A percentile compares a stretch with the other conserved stretches of the same genome.
Conservation (phyloP, 2,888 invertebrate genomes). For the Platerodrilus igneus region DNA sequence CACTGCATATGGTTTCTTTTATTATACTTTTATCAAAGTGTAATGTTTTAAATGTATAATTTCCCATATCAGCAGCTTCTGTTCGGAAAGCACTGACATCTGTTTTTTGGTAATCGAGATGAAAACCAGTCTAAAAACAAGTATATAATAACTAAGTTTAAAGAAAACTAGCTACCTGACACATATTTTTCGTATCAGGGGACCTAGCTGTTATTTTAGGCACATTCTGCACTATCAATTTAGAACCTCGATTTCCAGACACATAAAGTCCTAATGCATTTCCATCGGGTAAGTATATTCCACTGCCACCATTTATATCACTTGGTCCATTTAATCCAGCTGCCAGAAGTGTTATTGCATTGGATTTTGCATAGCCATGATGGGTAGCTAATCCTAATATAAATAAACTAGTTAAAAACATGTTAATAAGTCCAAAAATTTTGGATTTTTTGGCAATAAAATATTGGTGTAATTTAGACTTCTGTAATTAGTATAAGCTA, state of each 20-base stretch:
- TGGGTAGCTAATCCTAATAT: conserved; percentile 31
- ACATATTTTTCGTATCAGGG: background rate
- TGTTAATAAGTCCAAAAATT: too few species aligned
- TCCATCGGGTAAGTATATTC: conserved; percentile 29
- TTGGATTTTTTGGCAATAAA: too few species aligned
- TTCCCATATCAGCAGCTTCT: conserved; percentile 15
- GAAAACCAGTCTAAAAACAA: too few species aligned
- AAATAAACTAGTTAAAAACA: too few species aligned
- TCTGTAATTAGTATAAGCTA: too few species aligned
- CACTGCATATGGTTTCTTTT: conserved; percentile 21
- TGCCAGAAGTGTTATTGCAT: conserved; percentile 32
- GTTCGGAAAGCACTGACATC: conserved; percentile 5
- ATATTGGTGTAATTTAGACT: too few species aligned
- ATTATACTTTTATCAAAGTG: conserved; percentile 15
- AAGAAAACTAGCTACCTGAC: conserved; percentile 21
- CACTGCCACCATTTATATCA: conserved; percentile 29
- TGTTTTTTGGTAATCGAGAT: too few species aligned
- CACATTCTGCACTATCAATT: conserved; percentile 23
- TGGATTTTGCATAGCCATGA: conserved; percentile 32
- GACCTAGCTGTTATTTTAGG: conserved; percentile 15
- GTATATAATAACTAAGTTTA: too few species aligned
- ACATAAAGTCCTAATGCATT: conserved; percentile 23
- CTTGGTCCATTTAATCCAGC: conserved; percentile 27
- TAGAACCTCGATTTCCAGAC: conserved; percentile 17
- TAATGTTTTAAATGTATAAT: conserved; percentile 21